Evolutionary conservation across 2,113 vertebrate genomes (phyloP).

Genomic region (Hymenochirus boettgeri): DNA sequence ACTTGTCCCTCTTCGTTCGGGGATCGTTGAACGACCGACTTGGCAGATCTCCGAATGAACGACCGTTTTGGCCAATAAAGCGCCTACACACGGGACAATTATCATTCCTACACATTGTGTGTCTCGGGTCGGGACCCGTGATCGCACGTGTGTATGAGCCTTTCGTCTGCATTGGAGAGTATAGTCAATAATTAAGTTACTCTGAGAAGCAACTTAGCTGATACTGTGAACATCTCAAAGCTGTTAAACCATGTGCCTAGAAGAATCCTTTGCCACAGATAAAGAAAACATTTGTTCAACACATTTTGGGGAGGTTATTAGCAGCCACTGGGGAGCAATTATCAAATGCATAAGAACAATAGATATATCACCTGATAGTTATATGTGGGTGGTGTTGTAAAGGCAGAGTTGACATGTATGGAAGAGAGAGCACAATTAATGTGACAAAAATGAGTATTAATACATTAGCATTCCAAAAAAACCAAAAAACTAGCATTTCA

Average conservation of each 20-base stretch:
- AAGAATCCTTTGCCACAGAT: not conserved
- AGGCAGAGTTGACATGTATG: not conserved
- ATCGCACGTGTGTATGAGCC: too few species aligned
- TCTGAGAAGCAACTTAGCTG: constrained; percentile 3
- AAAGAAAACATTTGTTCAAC: not conserved
- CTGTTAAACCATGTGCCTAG: not conserved
- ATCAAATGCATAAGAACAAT: not conserved
- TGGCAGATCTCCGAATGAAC: too few species aligned
- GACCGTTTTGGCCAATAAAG: too few species aligned
- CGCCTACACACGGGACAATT: too few species aligned
- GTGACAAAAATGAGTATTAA: not conserved
- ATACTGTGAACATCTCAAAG: not conserved
- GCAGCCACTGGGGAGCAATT: not conserved
- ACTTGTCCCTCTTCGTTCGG: too few species aligned
- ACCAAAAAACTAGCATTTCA: too few species aligned
- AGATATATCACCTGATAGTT: not conserved
- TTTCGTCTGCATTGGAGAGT: not conserved
- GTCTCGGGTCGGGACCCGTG: too few species aligned
- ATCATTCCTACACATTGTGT: too few species aligned
- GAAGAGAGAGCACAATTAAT: not conserved
- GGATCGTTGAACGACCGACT: too few species aligned
- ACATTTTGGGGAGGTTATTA: constrained; percentile 4
- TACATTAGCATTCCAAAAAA: too few species aligned
- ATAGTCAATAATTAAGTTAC: constrained; percentile 4
- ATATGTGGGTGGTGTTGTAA: constrained; percentile 2